Evolutionary conservation across 2,888 invertebrate species (phyloP).

Genomic region (Iphiclides podalirius): DNA sequence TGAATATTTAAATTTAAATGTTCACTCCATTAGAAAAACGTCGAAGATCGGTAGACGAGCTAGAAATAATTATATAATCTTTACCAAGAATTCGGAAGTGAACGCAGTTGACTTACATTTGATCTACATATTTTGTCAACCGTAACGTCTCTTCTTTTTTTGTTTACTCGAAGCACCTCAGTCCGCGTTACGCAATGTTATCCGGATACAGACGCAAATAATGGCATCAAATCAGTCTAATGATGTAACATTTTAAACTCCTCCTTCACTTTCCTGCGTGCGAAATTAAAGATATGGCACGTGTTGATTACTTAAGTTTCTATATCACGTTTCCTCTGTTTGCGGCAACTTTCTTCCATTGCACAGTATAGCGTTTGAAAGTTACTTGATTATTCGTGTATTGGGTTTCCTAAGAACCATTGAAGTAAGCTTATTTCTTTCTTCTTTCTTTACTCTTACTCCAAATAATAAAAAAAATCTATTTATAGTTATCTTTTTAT

Average conservation of each 20-base stretch:
- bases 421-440: no score
- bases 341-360: slow-evolving; percentile 24
- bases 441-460: no score
- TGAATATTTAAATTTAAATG: slow-evolving; percentile 7
- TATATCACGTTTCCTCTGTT: slow-evolving; percentile 45
- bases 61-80: slow-evolving; percentile 39
- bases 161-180: slow-evolving; percentile 6
- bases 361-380: slow-evolving; percentile 22
- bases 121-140: slow-evolving; percentile 43
- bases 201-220: slow-evolving; percentile 17
- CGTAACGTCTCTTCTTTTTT: slow-evolving; percentile 24
- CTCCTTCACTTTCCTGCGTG: slow-evolving; percentile 56
- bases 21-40: not conserved
- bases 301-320: slow-evolving; percentile 50
- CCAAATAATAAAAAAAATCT: not conserved
- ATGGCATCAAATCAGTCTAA: slow-evolving; percentile 24
- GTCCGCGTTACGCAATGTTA: slow-evolving; percentile 17
- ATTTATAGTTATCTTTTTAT: slow-evolving; percentile 39
- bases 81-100: slow-evolving; percentile 58
- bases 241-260: slow-evolving; percentile 28
- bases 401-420: slow-evolving; percentile 3
- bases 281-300: slow-evolving; percentile 52
- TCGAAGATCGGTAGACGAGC: slow-evolving; percentile 26
- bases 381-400: slow-evolving; percentile 14
- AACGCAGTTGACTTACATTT: slow-evolving; percentile 48